phyloP scores from a whole-genome alignment of 2,113 vertebrate genomes.

The Myocastor coypus region DNA sequence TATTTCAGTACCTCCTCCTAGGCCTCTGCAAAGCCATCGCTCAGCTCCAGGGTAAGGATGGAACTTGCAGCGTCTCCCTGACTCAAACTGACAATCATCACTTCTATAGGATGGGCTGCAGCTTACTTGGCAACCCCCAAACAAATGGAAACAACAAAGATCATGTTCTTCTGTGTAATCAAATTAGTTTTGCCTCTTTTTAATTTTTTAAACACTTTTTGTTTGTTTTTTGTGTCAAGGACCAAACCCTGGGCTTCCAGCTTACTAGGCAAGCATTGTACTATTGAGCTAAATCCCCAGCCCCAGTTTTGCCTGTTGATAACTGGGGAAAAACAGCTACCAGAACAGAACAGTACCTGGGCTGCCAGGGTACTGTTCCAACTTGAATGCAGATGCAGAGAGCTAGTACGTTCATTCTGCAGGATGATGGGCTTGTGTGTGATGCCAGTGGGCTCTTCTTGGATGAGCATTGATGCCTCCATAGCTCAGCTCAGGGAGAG shows the following conservation, averaged over 20 bases:
- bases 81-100: neutral
- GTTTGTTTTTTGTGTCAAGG: too few relatives aligned
- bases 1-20: too few relatives aligned
- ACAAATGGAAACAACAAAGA: constrained; percentile 55
- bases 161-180: constrained; percentile 23
- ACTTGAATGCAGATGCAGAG: neutral
- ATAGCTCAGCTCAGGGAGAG: neutral
- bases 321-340: constrained; percentile 3
- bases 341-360: neutral
- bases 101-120: neutral
- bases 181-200: constrained; percentile 21
- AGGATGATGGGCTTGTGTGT: too few relatives aligned
- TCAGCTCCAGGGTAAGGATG: accelerated
- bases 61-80: neutral
- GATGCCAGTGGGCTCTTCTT: neutral
- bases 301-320: constrained; percentile 18
- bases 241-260: too few relatives aligned
- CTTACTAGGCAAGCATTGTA: too few relatives aligned
- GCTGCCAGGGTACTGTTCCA: too few relatives aligned
- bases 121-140: constrained; percentile 38
- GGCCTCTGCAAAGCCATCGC: neutral
- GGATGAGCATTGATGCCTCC: neutral
- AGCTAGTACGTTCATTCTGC: neutral
- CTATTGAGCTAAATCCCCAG: too few relatives aligned
- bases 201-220: too few relatives aligned